A percentile compares a stretch with the other conserved stretches of the same genome.
Evolutionary conservation across 2,888 invertebrate genomes (phyloP).

Genomic region (Microplitis deprimator): DNA sequence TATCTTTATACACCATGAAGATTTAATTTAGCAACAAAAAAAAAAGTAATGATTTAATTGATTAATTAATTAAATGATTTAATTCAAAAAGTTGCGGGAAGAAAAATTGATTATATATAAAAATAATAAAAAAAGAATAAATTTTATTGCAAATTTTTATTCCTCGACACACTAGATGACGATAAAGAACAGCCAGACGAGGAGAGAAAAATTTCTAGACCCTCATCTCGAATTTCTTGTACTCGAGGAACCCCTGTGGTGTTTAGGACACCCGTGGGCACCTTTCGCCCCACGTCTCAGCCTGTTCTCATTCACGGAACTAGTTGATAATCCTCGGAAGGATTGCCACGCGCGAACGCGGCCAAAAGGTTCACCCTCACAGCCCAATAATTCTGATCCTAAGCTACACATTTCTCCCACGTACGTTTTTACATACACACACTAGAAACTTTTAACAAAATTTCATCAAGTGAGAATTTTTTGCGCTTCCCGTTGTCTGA

Average conservation of each 20-base stretch:
- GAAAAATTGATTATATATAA: background rate
- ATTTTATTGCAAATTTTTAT: constrained; percentile 20
- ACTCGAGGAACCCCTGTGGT: constrained; percentile 41
- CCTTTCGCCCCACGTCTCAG: constrained; percentile 32
- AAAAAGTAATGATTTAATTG: background rate
- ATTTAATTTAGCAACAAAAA: constrained; percentile 3
- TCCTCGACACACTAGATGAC: constrained; percentile 27
- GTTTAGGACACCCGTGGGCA: constrained; percentile 43
- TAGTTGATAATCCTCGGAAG: constrained; percentile 47
- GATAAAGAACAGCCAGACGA: constrained; percentile 28
- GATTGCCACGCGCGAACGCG: constrained; percentile 47
- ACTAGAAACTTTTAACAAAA: background rate
- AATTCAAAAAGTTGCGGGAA: background rate
- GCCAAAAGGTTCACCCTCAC: constrained; percentile 26
- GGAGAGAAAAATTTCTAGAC: constrained; percentile 30
- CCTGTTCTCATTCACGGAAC: constrained; percentile 36
- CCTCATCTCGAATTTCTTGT: constrained; percentile 46
- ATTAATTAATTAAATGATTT: background rate
- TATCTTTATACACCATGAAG: background rate
- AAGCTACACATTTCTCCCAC: constrained; percentile 28
- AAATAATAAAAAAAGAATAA: background rate
- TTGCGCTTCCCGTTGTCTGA: constrained; percentile 7
- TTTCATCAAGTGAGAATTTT: constrained; percentile 7
- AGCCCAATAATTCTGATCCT: constrained; percentile 38
- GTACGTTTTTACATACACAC: constrained; percentile 34